A percentile compares a stretch with the other conserved stretches of the same genome.
Conservation (phyloP, 1,140 invertebrate species). For the Lanistes nyassanus region DNA sequence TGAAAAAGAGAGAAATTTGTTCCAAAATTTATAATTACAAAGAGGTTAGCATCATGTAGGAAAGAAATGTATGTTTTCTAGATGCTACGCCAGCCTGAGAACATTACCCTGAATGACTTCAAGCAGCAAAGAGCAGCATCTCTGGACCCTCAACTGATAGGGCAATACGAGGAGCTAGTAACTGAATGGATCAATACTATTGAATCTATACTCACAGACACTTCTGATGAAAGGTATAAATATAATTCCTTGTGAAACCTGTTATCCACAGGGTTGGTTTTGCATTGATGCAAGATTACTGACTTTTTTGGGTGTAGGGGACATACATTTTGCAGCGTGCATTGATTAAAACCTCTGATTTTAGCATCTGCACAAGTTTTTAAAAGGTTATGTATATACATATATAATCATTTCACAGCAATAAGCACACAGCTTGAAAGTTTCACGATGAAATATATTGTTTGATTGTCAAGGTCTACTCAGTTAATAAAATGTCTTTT, state of each 20-base stretch:
- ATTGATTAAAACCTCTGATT: too few species aligned
- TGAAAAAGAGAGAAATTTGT: not conserved
- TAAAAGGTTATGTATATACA: too few species aligned
- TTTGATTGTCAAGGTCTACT: too few species aligned
- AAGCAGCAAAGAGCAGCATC: conserved; percentile 63
- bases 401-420: not conserved
- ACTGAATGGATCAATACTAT: conserved; percentile 66
- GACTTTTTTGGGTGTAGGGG: too few species aligned
- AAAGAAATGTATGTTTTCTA: conserved; percentile 25
- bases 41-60: not conserved
- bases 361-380: too few species aligned
- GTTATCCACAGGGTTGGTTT: too few species aligned
- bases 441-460: too few species aligned
- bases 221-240: conserved; percentile 64
- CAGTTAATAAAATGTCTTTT: too few species aligned
- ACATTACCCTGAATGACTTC: conserved; percentile 63
- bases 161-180: conserved; percentile 65
- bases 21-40: not conserved
- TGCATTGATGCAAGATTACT: too few species aligned
- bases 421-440: too few species aligned
- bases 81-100: conserved; percentile 65
- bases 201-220: conserved; percentile 62
- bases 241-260: too few species aligned
- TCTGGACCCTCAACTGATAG: conserved; percentile 59
- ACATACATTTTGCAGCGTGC: too few species aligned